A percentile compares a stretch with the other conserved stretches of the same genome.
Conservation (phyloP, 2,113 vertebrate species). For the Ceyx cyanopectus region DNA sequence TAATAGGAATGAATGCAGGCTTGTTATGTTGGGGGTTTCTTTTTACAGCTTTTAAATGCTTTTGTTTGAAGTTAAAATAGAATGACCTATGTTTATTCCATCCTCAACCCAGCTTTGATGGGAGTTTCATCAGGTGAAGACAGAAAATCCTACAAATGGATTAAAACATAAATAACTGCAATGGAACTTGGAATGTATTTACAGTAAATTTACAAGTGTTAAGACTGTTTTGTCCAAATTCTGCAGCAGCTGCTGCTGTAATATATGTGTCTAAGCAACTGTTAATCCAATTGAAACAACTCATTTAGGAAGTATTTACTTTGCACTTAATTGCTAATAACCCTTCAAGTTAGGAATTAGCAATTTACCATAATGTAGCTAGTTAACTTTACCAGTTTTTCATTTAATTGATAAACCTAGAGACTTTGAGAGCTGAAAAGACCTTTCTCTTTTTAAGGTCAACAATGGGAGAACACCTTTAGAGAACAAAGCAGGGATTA, state of each 20-base stretch:
- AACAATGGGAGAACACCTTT: neutral
- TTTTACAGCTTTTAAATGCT: neutral
- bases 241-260: neutral
- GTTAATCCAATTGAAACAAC: neutral
- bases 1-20: neutral
- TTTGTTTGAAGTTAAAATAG: neutral
- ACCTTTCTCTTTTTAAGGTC: neutral
- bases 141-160: neutral
- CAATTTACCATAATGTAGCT: neutral
- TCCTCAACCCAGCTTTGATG: neutral
- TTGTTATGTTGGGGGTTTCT: neutral
- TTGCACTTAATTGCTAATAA: neutral
- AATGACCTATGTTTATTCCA: neutral
- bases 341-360: neutral
- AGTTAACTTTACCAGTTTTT: neutral
- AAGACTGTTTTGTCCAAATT: neutral
- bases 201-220: neutral
- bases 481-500: neutral
- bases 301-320: neutral
- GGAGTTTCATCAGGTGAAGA: neutral
- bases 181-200: neutral
- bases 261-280: neutral
- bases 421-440: neutral
- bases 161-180: neutral
- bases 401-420: neutral